Conservation (phyloP, 1,140 invertebrate genomes). For the Listronotus bonariensis region DNA sequence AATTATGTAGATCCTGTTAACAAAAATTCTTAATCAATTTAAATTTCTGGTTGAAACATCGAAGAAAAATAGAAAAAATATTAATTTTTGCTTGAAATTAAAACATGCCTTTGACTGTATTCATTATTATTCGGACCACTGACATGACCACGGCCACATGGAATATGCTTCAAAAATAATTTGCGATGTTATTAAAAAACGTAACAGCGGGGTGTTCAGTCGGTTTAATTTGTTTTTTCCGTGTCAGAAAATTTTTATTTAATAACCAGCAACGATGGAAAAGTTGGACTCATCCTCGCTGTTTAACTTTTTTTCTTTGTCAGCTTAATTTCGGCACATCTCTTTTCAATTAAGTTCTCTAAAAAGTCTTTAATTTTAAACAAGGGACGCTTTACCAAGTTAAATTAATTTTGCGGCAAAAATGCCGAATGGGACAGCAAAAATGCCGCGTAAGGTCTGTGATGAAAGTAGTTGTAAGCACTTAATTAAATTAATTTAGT, state of each 20-base stretch:
- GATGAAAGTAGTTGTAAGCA: constrained; percentile 53
- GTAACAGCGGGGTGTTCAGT: too few species aligned
- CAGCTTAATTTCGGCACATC: not conserved
- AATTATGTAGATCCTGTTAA: too few species aligned
- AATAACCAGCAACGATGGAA: not conserved
- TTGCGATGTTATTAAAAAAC: too few species aligned
- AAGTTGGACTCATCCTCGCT: too few species aligned
- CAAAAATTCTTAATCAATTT: too few species aligned
- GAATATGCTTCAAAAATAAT: constrained; percentile 9
- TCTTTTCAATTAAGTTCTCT: not conserved
- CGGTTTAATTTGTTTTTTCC: too few species aligned
- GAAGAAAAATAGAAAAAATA: not conserved
- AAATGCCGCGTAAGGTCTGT: constrained; percentile 48
- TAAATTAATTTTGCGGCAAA: constrained; percentile 36
- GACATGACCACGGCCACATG: not conserved
- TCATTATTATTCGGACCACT: constrained; percentile 2
- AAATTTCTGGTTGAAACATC: not conserved
- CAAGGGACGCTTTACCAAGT: constrained; percentile 14
- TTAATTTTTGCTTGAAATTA: not conserved
- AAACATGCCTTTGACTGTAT: not conserved
- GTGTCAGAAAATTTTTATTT: constrained; percentile 6
- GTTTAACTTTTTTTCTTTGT: constrained; percentile 1
- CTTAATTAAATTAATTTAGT: constrained; percentile 39
- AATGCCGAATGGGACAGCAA: constrained; percentile 40
- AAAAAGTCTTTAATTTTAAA: not conserved